Evolutionary conservation across 2,113 vertebrate species (phyloP).

Genomic region (Papio anubis): DNA sequence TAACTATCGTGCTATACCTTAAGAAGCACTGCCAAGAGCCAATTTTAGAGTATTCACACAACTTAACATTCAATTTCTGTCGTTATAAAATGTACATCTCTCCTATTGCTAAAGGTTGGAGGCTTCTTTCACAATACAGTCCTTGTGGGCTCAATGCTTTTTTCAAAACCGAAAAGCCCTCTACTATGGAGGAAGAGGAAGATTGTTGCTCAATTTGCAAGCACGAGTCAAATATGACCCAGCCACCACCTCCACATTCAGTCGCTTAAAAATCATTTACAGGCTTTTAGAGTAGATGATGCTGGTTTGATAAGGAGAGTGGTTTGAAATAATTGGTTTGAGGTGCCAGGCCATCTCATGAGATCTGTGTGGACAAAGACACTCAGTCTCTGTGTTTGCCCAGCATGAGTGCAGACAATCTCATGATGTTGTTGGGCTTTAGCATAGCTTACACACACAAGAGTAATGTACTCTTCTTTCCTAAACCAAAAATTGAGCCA

Average conservation of each 20-base stretch:
- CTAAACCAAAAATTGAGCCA: neutral
- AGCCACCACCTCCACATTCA: neutral
- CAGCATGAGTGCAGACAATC: neutral
- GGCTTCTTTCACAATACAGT: neutral
- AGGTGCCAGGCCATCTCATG: neutral
- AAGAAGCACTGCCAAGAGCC: neutral
- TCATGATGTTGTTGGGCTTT: accelerated
- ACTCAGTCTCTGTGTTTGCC: neutral
- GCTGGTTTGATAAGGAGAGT: neutral
- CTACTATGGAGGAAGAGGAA: neutral
- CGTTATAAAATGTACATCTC: neutral
- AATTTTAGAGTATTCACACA: neutral
- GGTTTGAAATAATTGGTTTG: neutral
- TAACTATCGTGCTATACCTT: neutral
- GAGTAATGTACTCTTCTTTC: neutral
- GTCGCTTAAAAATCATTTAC: neutral
- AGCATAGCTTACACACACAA: neutral
- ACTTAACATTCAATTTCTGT: neutral
- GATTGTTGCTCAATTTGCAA: neutral
- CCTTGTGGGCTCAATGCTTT: neutral
- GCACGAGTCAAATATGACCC: neutral
- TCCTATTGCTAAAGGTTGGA: neutral
- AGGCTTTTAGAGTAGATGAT: neutral
- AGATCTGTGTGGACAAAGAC: neutral
- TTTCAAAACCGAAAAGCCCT: neutral